Conservation (phyloP, 2,797 vertebrate genomes). For the Parauchenoglanis ngamensis region DNA sequence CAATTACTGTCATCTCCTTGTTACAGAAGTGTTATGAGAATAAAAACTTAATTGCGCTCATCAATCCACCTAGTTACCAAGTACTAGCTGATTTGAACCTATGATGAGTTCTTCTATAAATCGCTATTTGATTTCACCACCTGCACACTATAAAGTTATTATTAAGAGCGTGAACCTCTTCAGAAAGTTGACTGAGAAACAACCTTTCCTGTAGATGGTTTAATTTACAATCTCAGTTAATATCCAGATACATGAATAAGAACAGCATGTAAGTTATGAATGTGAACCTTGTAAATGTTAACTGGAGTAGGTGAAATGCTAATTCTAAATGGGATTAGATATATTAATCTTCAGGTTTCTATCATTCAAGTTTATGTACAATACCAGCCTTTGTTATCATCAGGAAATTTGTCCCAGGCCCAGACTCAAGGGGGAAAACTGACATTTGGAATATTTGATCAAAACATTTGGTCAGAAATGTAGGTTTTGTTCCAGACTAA, state of each 20-base stretch:
- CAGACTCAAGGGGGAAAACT: neutral
- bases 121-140: neutral
- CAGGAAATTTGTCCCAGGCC: neutral
- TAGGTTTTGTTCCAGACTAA: neutral
- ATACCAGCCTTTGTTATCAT: neutral
- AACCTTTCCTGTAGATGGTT: neutral
- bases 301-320: neutral
- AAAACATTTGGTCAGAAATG: neutral
- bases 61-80: constrained; percentile 1
- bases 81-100: neutral
- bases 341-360: neutral
- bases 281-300: neutral
- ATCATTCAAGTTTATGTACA: neutral
- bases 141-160: neutral
- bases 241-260: neutral
- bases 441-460: neutral
- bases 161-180: neutral
- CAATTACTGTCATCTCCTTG: neutral
- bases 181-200: neutral
- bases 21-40: neutral
- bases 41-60: neutral
- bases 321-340: neutral
- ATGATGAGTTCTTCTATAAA: neutral
- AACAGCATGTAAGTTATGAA: neutral
- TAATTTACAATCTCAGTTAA: neutral